Base-by-base conservation (phyloP, 2,797 vertebrate genomes). In the Gastrophryne carolinensis region DNA sequence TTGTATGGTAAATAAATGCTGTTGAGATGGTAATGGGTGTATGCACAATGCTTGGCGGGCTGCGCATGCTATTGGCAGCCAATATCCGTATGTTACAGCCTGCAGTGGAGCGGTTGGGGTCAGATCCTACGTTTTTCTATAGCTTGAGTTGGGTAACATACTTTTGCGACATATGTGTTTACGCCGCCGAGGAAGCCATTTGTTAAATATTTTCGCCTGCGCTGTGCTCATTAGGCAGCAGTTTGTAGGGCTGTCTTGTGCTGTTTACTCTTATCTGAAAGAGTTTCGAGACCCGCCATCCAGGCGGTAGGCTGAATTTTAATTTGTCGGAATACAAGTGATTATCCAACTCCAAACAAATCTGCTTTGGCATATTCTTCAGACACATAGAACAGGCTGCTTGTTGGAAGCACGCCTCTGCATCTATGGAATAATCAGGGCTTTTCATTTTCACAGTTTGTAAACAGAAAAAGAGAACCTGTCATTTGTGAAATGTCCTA, bases 91-190 rank as follows among this genome's bases (percentile, higher is more conserved):
- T n/a, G n/a, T n/a, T n/a, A n/a, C n/a, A n/a, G n/a, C n/a, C n/a
- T n/a, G n/a, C n/a, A n/a, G n/a, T n/a, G n/a, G n/a, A n/a, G n/a
- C n/a, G n/a, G n/a, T n/a, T n/a, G n/a, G n/a, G n/a, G n/a, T n/a
- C n/a, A n/a, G n/a, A n/a, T n/a, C n/a, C n/a, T n/a, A n/a, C n/a
- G n/a, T n/a, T 35, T 24, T 7, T 17, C 30, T 5, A 34, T 41
- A 23, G 26, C 19, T 3, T 5, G 2, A 8, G 17, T 15, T 32
- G 57, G 21, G 29, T 15, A 52, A 75, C 63, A 75, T 75, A 75
- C 68, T 75, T 29, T 41, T 1, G 13, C 17, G 56, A 68, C 73
- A 75, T 75, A 75, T 75, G 63, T 75, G 64, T 75, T 68, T 68
- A 67, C 63, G 29, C 44, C 67, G 32, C 23, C 37, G 24, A 4